These are phyloP conservation scores for Aurelia sp. DNA, from an alignment of 30 jellyfish, hydroid and myxozoan species.

Conservation along the genomic window DNA sequence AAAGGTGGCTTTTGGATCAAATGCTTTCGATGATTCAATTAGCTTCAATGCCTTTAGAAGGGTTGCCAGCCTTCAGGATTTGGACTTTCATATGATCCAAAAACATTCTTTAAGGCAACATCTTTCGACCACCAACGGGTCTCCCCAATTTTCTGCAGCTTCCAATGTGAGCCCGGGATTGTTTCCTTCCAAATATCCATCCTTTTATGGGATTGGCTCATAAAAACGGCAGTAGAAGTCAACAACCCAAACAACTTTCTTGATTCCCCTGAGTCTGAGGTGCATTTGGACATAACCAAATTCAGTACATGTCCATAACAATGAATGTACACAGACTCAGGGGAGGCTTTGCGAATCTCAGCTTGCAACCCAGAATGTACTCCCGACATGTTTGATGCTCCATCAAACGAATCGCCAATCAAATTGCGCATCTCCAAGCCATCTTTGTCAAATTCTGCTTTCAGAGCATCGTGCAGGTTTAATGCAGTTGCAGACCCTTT, in stretches of 20 bases:
- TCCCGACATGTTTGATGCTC: constrained; percentile 28
- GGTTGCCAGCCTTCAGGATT: not conserved
- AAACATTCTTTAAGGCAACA: constrained; percentile 19
- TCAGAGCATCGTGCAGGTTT: not conserved
- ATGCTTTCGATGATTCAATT: constrained; percentile 4
- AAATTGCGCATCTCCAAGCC: constrained; percentile 20
- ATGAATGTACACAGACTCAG: constrained; percentile 9
- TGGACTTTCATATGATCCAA: constrained; percentile 18
- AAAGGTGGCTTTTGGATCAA: constrained; percentile 14
- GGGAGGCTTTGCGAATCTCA: constrained; percentile 6
- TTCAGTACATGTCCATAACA: constrained; percentile 10
- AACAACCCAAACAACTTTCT: too few relatives aligned
- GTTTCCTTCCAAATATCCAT: constrained; percentile 25
- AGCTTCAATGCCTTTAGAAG: too few relatives aligned
- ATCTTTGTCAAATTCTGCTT: not conserved
- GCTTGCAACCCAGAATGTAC: constrained; percentile 8
- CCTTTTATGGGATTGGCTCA: constrained; percentile 24
- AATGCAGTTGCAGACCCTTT: constrained; percentile 28
- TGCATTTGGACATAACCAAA: not conserved
- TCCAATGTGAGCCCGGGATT: not conserved
- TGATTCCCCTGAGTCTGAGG: not conserved
- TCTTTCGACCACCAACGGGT: constrained; percentile 44
- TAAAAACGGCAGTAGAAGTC: too few relatives aligned
- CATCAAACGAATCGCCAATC: constrained; percentile 41
- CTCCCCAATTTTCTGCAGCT: constrained; percentile 33